Evolutionary conservation across 2,113 vertebrate species (phyloP), one percentile per base, ranked within the genome.

Genomic region (Tragelaphus scriptus): DNA sequence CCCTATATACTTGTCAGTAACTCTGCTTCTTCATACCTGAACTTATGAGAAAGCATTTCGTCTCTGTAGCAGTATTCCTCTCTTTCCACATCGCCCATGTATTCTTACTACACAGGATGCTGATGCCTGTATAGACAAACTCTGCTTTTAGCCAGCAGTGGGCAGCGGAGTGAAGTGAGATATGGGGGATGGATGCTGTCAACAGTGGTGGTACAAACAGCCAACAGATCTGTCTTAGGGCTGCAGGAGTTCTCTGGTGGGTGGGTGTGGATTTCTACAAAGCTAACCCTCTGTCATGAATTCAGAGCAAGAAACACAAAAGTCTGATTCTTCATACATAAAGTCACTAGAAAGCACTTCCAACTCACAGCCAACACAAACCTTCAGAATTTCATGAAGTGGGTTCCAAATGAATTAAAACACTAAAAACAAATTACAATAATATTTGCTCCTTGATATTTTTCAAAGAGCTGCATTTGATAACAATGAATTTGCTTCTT

Each of bases 391-490:
- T 59, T 40, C 71, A 90, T 12, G 19, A 84, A 58, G 47, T 63
- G 6, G 44, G 36, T 95, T 93, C 92, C 26, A 86, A 86, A 63
- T n/a, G 51, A 91, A 92, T 84, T 61, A 89, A 84, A 97, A 88
- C 26, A 95, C n/a, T 23, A 68, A 97, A 79, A 85, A 79, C 26
- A 90, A 56, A 81, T 40, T 81, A 96, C 2, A 90, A n/a, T n/a
- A 95, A 47, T 80, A 93, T 65, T 63, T 97, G 19, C 79, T 91
- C 8, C 84, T 65, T 55, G 55, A 25, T 86, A n/a, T 92, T 91
- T 96, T 96, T 88, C 13, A 85, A 96, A 85, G 49, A 93, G 75
- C 49, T 44, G 68, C 40, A 94, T 88, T 97, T 96, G 94, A 36
- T 63, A 84, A 82, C 49, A 96, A 88, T 85, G 44, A 65, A 79